These are phyloP conservation scores for Serranus cabrilla DNA, from an alignment of 2,797 vertebrate genomes.

Conservation along the genomic window DNA sequence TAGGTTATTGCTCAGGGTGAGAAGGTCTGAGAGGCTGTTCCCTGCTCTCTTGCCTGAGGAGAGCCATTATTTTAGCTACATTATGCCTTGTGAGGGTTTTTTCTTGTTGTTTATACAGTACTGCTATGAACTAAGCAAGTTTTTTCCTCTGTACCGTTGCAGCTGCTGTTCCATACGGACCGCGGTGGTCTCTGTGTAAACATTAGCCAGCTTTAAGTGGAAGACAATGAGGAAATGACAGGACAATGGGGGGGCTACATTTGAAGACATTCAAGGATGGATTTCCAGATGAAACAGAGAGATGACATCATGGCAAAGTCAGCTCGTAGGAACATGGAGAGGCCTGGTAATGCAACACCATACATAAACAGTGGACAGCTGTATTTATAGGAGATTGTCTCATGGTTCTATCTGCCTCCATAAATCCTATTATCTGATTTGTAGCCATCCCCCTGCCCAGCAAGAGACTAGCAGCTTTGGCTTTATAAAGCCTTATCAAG, in stretches of 20 bases:
- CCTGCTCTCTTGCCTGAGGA: conserved; percentile 55
- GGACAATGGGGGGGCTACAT: conserved; percentile 53
- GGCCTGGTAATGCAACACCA: conserved; percentile 82
- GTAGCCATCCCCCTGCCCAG: conserved; percentile 60
- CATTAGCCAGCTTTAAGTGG: conserved; percentile 76
- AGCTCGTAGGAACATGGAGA: conserved; percentile 77
- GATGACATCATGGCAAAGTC: conserved; percentile 87
- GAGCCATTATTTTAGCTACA: conserved; percentile 55
- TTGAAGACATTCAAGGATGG: conserved; percentile 79
- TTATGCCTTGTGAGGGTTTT: conserved; percentile 47
- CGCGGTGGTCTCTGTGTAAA: conserved; percentile 81
- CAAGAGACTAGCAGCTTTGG: conserved; percentile 58
- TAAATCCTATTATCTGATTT: conserved; percentile 84
- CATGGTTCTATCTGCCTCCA: conserved; percentile 78
- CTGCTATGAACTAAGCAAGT: conserved; percentile 59
- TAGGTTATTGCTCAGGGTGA: conserved; percentile 67
- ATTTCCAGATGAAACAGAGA: conserved; percentile 78
- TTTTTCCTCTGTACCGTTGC: conserved; percentile 59
- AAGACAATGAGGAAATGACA: conserved; percentile 84
- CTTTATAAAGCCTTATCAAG: conserved; percentile 55
- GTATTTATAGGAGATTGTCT: conserved; percentile 86
- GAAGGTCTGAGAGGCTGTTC: conserved; percentile 46
- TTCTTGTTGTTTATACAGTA: conserved; percentile 74
- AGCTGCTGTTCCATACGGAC: conserved; percentile 75
- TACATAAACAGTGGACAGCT: conserved; percentile 86